Evolutionary conservation across 2,113 vertebrate species (phyloP).

Genomic region (Typhlomys cinereus): DNA sequence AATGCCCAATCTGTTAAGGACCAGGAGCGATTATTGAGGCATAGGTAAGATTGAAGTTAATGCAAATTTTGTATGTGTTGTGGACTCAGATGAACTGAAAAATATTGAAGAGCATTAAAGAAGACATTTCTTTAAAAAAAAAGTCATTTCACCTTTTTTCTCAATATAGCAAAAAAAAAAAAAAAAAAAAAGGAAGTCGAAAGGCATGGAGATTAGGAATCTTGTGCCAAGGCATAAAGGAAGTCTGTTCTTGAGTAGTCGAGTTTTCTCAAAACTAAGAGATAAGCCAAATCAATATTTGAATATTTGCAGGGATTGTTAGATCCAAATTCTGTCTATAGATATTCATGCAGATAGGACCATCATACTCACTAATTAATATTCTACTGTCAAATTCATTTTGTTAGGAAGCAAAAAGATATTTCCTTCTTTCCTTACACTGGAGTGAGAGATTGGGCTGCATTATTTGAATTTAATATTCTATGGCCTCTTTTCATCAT

Average conservation of each 20-base stretch:
- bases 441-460: too few species aligned
- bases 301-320: too few species aligned
- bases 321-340: too few species aligned
- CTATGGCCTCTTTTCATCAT: too few species aligned
- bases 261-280: background rate
- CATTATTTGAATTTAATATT: too few species aligned
- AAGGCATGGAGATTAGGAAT: background rate
- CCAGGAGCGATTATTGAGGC: constrained; percentile 73
- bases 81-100: background rate
- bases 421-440: too few species aligned
- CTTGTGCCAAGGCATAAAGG: background rate
- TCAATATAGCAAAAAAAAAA: background rate
- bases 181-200: background rate
- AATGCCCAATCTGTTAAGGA: constrained; percentile 56
- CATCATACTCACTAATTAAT: too few species aligned
- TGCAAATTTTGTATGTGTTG: background rate
- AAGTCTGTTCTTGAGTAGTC: background rate
- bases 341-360: too few species aligned
- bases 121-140: background rate
- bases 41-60: constrained; percentile 64
- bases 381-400: too few species aligned
- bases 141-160: background rate
- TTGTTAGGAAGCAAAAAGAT: too few species aligned
- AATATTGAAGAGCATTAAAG: background rate
- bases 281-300: background rate